Conservation (phyloP, 2,113 vertebrate genomes). For the Lepus europaeus region DNA sequence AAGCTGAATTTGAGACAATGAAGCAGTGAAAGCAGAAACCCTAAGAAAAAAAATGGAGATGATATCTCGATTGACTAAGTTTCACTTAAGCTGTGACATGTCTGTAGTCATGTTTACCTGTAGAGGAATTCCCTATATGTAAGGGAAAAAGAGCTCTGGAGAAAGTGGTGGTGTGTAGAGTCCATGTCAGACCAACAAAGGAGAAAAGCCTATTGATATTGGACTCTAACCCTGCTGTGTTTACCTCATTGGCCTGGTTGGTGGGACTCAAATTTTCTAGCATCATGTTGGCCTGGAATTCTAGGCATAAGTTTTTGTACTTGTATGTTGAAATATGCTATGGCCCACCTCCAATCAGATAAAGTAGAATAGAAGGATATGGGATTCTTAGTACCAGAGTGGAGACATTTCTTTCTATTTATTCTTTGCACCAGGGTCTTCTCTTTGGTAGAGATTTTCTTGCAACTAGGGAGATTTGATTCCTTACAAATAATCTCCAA, state of each 20-base stretch:
- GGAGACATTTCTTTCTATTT: slow-evolving; percentile 3
- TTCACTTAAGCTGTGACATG: background rate
- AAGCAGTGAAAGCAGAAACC: background rate
- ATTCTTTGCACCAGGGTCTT: background rate
- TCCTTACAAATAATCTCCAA: background rate
- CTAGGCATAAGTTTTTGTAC: background rate
- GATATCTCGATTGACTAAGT: background rate
- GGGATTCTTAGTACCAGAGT: background rate
- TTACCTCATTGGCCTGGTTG: background rate
- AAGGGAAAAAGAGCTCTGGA: background rate
- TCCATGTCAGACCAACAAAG: background rate
- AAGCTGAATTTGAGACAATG: background rate
- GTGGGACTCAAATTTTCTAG: background rate
- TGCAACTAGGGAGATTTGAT: background rate
- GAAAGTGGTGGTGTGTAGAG: background rate
- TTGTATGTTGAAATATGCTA: background rate
- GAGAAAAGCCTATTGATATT: background rate
- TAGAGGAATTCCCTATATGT: background rate
- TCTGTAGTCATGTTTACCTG: background rate
- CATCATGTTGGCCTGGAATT: background rate
- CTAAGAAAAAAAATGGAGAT: background rate
- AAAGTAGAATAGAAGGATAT: background rate
- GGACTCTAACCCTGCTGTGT: background rate
- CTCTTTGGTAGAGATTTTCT: background rate
- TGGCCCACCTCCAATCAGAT: background rate